A percentile compares a stretch with the other conserved stretches of the same genome.
Evolutionary conservation across 2,888 invertebrate genomes (phyloP).

Genomic region (Zygothrica quintamaculata): DNA sequence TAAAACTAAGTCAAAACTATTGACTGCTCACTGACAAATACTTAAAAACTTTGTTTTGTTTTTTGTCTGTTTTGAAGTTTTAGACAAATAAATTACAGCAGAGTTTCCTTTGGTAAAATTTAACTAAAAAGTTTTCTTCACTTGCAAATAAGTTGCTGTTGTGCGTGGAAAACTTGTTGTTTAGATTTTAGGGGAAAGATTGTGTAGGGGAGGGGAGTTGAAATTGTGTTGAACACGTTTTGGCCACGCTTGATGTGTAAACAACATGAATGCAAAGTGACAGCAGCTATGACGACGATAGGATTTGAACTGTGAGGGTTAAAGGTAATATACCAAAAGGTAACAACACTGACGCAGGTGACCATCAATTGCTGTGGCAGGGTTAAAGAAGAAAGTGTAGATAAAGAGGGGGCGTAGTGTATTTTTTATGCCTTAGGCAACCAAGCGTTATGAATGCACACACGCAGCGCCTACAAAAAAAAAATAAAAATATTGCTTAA

Average conservation of each 20-base stretch:
- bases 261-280: conserved; percentile 73
- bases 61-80: too few relatives aligned
- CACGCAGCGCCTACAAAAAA: conserved; percentile 46
- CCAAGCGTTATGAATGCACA: conserved; percentile 57
- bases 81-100: too few relatives aligned
- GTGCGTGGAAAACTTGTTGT: conserved; percentile 18
- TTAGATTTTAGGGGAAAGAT: neutral
- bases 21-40: too few relatives aligned
- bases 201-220: neutral
- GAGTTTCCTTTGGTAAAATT: too few relatives aligned
- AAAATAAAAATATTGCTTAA: conserved; percentile 46
- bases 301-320: conserved; percentile 48
- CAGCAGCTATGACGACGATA: conserved; percentile 60
- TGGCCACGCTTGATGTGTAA: conserved; percentile 57
- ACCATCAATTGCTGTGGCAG: conserved; percentile 8
- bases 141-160: neutral
- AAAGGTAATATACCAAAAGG: conserved; percentile 27
- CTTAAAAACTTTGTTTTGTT: too few relatives aligned
- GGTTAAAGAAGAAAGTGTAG: conserved; percentile 14
- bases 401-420: too few relatives aligned
- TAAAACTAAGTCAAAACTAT: too few relatives aligned
- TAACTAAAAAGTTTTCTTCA: neutral
- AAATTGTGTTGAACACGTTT: conserved; percentile 48
- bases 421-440: conserved; percentile 31
- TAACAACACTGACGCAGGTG: conserved; percentile 29